Conservation (phyloP, 2,113 vertebrate species). For the Rhinopomastus cyanomelas region DNA sequence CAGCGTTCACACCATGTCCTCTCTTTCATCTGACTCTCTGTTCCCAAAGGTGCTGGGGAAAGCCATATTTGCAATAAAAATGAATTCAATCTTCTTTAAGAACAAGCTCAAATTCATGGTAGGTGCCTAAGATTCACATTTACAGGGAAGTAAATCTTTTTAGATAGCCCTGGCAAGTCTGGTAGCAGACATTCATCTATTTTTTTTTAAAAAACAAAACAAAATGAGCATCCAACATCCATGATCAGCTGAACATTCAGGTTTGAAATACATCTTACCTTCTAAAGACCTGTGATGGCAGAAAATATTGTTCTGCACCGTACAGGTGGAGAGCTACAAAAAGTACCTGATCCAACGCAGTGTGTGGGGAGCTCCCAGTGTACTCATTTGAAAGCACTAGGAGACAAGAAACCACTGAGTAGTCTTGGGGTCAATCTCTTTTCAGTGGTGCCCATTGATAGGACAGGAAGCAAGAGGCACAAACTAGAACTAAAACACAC, state of each 20-base stretch:
- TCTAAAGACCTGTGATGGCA: neutral
- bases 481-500: no score
- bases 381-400: neutral
- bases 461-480: no score
- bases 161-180: neutral
- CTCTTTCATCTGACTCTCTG: neutral
- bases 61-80: constrained; percentile 25
- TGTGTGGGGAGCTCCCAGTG: neutral
- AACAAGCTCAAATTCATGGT: neutral
- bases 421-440: neutral
- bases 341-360: neutral
- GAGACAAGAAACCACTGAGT: neutral
- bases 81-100: neutral
- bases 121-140: neutral
- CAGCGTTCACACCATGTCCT: neutral
- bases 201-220: neutral
- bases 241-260: neutral
- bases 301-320: neutral
- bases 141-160: neutral
- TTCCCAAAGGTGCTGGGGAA: constrained; percentile 20
- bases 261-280: neutral
- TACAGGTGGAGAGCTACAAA: neutral
- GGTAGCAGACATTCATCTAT: neutral
- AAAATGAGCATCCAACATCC: neutral
- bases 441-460: no score